Base-by-base conservation (phyloP, 64 coral and sea anemone species). In the Montipora cactus region DNA sequence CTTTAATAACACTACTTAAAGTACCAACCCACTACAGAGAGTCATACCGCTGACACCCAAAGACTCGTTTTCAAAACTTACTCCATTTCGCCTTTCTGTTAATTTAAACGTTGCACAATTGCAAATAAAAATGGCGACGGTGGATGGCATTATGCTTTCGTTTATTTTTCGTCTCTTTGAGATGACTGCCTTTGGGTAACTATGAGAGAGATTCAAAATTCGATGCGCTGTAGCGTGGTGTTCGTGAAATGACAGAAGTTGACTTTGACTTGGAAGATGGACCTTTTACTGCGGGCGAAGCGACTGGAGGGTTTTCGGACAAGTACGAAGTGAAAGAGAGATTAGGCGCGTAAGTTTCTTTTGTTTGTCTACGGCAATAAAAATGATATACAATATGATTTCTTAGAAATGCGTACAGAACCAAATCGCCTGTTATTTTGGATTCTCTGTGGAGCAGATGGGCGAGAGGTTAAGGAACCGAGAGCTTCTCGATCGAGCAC, bases 261-360 rank as follows among this genome's bases (percentile, higher is more conserved):
- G 82, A 86, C 1, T 93, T 93, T 13, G 92, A 93, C 49, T 88
- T 93, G 28, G 92, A 93, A 77, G 84, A 88, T 93, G 92, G 84
- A 67, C 75, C 87, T 74, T 58, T 93, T 64, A 14, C 14, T 61
- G 92, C 84, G 81, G 87, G 83, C 23, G 92, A 93, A 81, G 76
- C 92, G 52, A 93, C 92, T 44, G 92, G 92, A 37, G 92, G 92
- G 62, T 88, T 93, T 74, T 88, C 77, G 1, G 92, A 93, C 37
- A 93, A 88, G 66, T 93, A 93, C 16, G 92, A 93, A 80, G 83
- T 87, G 4, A 93, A 93, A 18, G 92, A 93, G 67, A 55, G 79
- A 55, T 59, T 93, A 58, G 92, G 92, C 80, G 85, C 83, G 92
- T 93, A 88, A 87, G 92, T 93, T 9, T 7, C 70, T 18, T 18